Conservation (phyloP, 2,113 vertebrate genomes). For the Telmatochromis bifrenatus region DNA sequence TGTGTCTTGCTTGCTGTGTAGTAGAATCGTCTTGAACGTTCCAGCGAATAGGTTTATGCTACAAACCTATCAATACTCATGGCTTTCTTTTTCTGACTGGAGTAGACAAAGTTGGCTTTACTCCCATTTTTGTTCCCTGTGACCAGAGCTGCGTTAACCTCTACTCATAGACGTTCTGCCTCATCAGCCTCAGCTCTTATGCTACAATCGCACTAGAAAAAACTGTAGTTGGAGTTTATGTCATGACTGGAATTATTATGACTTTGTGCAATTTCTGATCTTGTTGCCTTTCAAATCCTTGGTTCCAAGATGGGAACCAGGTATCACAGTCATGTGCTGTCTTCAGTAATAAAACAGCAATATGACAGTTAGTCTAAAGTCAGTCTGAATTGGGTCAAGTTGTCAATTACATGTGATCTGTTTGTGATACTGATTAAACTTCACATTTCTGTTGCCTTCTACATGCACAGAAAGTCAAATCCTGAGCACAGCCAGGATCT, state of each 20-base stretch:
- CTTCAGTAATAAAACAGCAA: neutral
- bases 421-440: neutral
- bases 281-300: neutral
- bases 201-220: neutral
- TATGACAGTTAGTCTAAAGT: neutral
- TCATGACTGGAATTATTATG: neutral
- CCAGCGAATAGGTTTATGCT: neutral
- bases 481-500: neutral
- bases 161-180: neutral
- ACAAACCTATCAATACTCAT: neutral
- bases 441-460: neutral
- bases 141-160: neutral
- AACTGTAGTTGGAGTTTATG: too few relatives aligned
- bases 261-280: neutral
- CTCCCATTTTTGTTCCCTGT: neutral
- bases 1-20: neutral
- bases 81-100: neutral
- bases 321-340: neutral
- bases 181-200: neutral
- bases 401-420: neutral
- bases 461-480: neutral
- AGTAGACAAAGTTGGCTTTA: neutral
- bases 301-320: neutral
- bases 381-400: neutral
- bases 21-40: neutral